These are phyloP conservation scores for Steinernema feltiae DNA, from an alignment of 1,140 invertebrate genomes.

Conservation along the genomic window DNA sequence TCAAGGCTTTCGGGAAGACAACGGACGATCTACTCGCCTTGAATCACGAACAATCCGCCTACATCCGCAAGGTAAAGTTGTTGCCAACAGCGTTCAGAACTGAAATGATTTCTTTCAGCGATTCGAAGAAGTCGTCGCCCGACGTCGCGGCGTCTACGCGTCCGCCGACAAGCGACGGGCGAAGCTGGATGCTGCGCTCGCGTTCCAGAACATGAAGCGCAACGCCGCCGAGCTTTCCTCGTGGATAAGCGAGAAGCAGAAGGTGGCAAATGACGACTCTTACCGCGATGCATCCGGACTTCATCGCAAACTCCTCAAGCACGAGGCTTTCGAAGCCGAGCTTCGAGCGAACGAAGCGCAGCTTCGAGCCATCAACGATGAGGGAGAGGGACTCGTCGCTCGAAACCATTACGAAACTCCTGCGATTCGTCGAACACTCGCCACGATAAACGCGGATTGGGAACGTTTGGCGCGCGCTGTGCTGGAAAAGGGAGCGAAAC, in stretches of 20 bases:
- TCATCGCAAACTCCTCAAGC: conserved; percentile 87
- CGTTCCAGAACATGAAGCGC: conserved; percentile 78
- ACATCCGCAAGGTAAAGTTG: conserved; percentile 41
- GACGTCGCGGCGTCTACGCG: conserved; percentile 70
- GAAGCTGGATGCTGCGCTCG: conserved; percentile 70
- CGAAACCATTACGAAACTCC: conserved; percentile 68
- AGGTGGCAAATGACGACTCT: conserved; percentile 80
- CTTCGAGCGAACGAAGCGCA: conserved; percentile 82
- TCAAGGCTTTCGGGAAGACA: conserved; percentile 76
- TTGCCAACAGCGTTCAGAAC: conserved; percentile 65
- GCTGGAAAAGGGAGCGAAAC: conserved; percentile 75
- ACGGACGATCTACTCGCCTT: conserved; percentile 76
- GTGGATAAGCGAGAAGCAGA: conserved; percentile 85
- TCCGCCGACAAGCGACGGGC: conserved; percentile 69
- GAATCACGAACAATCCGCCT: conserved; percentile 70
- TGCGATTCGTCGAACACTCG: conserved; percentile 67
- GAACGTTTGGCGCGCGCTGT: conserved; percentile 52
- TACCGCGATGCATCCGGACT: conserved; percentile 84
- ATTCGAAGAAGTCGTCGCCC: conserved; percentile 69
- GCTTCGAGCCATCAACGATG: conserved; percentile 70
- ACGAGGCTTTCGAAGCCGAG: conserved; percentile 93
- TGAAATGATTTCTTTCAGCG: conserved; percentile 62
- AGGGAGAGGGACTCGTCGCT: conserved; percentile 68
- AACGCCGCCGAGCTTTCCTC: conserved; percentile 77
- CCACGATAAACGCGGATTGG: conserved; percentile 44